phyloP scores from a whole-genome alignment of 1,140 invertebrate genomes.

The Lepidurus arcticus region DNA sequence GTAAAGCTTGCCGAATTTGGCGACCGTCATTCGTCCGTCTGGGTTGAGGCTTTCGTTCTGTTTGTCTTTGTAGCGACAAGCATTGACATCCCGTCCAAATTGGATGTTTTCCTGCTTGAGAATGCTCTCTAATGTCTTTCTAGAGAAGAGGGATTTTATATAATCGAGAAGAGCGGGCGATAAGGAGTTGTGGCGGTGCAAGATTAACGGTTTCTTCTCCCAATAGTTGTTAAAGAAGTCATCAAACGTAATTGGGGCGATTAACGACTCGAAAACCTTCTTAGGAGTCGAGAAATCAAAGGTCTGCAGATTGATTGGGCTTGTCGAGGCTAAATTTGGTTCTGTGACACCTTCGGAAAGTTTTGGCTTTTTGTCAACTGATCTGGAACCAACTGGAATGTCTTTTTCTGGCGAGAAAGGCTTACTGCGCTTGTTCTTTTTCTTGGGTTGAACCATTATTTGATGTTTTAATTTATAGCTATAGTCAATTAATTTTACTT shows the following conservation, averaged over 20 bases:
- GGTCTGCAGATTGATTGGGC: neutral
- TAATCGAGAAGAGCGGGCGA: conserved; percentile 45
- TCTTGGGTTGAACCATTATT: no score
- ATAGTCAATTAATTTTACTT: no score
- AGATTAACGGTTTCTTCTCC: conserved; percentile 49
- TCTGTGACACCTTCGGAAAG: no score
- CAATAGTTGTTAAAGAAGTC: conserved; percentile 43
- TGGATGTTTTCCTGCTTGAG: conserved; percentile 47
- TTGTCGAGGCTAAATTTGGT: no score
- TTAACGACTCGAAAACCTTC: conserved; percentile 27
- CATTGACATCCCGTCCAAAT: conserved; percentile 50
- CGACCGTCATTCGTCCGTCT: conserved; percentile 44
- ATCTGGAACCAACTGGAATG: no score
- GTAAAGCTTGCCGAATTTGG: conserved; percentile 49
- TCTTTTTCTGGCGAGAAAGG: no score
- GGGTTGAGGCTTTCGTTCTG: conserved; percentile 50
- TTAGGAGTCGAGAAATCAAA: conserved; percentile 33
- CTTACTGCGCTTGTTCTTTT: no score
- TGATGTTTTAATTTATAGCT: no score
- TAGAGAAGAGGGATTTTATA: conserved; percentile 45
- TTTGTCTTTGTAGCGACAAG: conserved; percentile 48
- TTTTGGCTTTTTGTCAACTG: no score
- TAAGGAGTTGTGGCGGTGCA: conserved; percentile 43
- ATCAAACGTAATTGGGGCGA: conserved; percentile 26
- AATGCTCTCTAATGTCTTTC: conserved; percentile 47